Evolutionary conservation across 2,113 vertebrate genomes (phyloP).

Genomic region (Suricata suricatta): DNA sequence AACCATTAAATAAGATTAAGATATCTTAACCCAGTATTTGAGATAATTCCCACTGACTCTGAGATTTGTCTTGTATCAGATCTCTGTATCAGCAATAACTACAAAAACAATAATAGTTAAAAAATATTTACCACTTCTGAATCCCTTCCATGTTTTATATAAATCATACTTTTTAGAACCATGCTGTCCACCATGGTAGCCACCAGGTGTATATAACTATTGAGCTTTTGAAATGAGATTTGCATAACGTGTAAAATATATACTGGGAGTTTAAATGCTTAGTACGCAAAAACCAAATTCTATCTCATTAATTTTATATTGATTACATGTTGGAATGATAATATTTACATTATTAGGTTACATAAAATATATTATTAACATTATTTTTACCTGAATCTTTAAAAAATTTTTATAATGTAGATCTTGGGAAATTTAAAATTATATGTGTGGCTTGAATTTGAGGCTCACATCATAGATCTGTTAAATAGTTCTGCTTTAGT

Average conservation of each 20-base stretch:
- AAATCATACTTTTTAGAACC: background rate
- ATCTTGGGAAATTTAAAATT: background rate
- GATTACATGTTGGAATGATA: background rate
- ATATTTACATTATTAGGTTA: background rate
- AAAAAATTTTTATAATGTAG: background rate
- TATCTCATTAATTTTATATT: background rate
- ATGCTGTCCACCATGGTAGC: background rate
- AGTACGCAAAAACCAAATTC: background rate
- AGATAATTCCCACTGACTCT: background rate
- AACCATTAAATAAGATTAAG: constrained; percentile 4
- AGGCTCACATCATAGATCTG: background rate
- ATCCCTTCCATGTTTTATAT: background rate
- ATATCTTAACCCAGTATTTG: background rate
- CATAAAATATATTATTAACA: background rate
- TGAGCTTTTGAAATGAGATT: background rate
- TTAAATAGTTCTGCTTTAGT: background rate
- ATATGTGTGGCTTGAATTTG: background rate
- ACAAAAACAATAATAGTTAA: background rate
- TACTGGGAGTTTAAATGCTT: background rate
- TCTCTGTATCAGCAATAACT: background rate
- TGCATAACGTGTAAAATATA: background rate
- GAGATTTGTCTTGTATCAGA: background rate
- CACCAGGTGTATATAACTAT: background rate
- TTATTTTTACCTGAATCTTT: background rate
- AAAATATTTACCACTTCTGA: background rate